These are phyloP conservation scores for Spodoptera exigua DNA, from an alignment of 2,888 invertebrate genomes.

Conservation along the genomic window DNA sequence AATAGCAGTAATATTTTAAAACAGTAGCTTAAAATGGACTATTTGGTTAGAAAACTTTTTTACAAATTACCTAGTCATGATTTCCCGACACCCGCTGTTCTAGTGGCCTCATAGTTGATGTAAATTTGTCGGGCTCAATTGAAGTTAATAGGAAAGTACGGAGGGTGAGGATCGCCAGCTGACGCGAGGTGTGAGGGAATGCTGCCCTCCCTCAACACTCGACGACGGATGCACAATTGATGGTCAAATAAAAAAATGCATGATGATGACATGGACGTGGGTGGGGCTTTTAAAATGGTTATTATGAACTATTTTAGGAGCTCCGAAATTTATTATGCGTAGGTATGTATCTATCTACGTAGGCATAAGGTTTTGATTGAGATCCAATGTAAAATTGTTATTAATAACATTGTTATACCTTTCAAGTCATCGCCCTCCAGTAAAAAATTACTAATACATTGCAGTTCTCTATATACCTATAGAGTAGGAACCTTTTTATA, in stretches of 20 bases:
- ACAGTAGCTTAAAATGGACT: too few relatives aligned
- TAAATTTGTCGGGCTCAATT: conserved; percentile 89
- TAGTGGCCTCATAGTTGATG: conserved; percentile 77
- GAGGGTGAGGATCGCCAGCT: conserved; percentile 87
- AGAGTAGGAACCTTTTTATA: too few relatives aligned
- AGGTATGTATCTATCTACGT: background rate
- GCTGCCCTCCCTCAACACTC: conserved; percentile 78
- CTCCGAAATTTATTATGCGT: conserved; percentile 42
- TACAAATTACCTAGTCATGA: background rate
- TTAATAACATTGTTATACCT: too few relatives aligned
- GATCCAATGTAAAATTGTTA: too few relatives aligned
- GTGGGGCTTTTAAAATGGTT: conserved; percentile 56
- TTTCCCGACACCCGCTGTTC: conserved; percentile 52
- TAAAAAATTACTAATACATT: too few relatives aligned
- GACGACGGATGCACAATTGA: conserved; percentile 80
- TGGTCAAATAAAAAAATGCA: conserved; percentile 77
- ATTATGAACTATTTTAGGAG: conserved; percentile 55
- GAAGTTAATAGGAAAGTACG: conserved; percentile 87
- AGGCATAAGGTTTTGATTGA: background rate
- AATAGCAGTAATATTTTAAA: too few relatives aligned
- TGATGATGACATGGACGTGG: conserved; percentile 59
- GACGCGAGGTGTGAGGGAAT: conserved; percentile 89
- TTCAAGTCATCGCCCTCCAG: too few relatives aligned
- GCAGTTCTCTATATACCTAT: too few relatives aligned
- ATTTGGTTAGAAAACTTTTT: too few relatives aligned